Base-by-base conservation (phyloP, 2,113 vertebrate species). In the Uria aalge region DNA sequence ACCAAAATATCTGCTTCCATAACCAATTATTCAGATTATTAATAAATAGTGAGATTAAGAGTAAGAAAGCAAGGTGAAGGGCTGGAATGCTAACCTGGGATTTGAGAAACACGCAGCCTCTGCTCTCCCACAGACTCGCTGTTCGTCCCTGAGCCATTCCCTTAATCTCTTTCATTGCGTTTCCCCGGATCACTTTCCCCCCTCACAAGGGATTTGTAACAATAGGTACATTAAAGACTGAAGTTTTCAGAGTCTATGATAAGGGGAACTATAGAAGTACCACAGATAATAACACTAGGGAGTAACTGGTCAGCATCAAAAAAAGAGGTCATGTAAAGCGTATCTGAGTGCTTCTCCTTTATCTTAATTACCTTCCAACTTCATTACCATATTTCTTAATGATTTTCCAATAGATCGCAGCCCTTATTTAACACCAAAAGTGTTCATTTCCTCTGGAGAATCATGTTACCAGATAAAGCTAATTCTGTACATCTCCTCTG, bases 341-440 rank as follows among this genome's bases (percentile, higher is more conserved):
- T 1, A 69, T 81, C 78, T 57, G 69, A 95, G 36, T 45, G 50
- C 67, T 76, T 66, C 71, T 93, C 62, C 66, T 96, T 94, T 81
- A 90, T 88, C 74, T 88, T 88, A 77, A 90, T 83, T 94, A 88
- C 87, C 75, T 94, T 91, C 62, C 74, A 66, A 41, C 22, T 53
- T 90, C n/a, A 76, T 73, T 90, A 60, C 12, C 2, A 1, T 50
- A 74, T 71, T 94, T 85, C 47, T 83, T 62, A 83, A 88, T 29
- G 43, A 68, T 62, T 85, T 82, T 94, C 40, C 45, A 88, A 66
- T 8, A 79, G 53, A 91, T 30, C 73, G 16, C 21, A 81, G 48
- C 59, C 47, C 59, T 77, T 85, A 83, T 32, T 90, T 88, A 80
- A 88, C 8, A 57, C 6, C n/a, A 38, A n/a, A 76, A 88, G 29